A percentile compares a stretch with the other conserved stretches of the same genome.
phyloP scores from a whole-genome alignment of 2,797 vertebrate species.

The Bradypodion pumilum region DNA sequence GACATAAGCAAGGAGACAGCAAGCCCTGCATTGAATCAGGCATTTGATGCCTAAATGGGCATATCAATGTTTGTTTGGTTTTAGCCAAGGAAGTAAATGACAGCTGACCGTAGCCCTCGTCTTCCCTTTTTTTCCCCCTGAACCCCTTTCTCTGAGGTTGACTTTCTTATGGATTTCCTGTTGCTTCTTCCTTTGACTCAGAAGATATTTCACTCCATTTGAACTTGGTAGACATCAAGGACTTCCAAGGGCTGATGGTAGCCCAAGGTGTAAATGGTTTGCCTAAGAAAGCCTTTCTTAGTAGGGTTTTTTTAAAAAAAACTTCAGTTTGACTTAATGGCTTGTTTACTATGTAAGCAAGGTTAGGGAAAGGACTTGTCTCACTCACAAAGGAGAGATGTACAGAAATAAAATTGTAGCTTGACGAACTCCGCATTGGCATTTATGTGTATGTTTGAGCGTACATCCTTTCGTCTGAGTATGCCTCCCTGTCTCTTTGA shows the following conservation, averaged over 20 bases:
- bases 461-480: neutral
- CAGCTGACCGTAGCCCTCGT: too few relatives aligned
- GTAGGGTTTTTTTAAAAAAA: neutral
- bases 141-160: too few relatives aligned
- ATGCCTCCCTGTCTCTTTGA: neutral
- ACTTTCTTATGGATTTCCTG: neutral
- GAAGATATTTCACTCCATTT: neutral
- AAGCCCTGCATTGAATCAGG: neutral
- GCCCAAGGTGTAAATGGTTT: neutral
- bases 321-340: slow-evolving; percentile 37
- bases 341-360: slow-evolving; percentile 84
- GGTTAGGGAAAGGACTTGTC: slow-evolving; percentile 52
- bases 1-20: neutral
- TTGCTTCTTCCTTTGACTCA: neutral
- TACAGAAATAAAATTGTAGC: slow-evolving; percentile 76
- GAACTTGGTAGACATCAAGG: neutral
- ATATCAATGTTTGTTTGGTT: too few relatives aligned
- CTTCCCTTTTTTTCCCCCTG: neutral
- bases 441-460: neutral
- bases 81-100: neutral
- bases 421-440: slow-evolving; percentile 30
- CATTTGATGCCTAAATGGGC: neutral
- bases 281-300: neutral
- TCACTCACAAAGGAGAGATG: slow-evolving; percentile 68
- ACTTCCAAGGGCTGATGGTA: neutral